Base-by-base conservation (phyloP, 2,888 invertebrate genomes). In the Selenia dentaria region DNA sequence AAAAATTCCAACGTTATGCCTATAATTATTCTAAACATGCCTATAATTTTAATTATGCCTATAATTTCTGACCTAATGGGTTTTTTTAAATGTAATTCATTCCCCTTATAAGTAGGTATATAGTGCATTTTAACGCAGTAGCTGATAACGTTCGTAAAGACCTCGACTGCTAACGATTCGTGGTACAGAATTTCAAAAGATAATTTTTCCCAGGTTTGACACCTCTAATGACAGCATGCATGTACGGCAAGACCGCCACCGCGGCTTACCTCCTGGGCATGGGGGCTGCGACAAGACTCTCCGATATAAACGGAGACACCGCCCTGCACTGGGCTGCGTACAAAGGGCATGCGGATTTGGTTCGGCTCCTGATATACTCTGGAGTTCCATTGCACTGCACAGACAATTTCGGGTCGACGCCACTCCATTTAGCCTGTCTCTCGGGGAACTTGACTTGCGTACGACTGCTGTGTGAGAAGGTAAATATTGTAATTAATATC, bases 291-390 rank as follows among this genome's bases (percentile, higher is more conserved):
- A 95, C 96, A 56, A 95, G 96, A 67, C 90, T 97, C 32, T 95
- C 96, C 0, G 98, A 98, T 67, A 96, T 96, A 59, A 98, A 98
- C 71, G 98, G 98, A 0, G 98, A 98, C 69, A 97, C 96, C 0
- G 97, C 98, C 0, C 85, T 98, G 18, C 98, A 98, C 70, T 98
- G 98, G 98, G 97, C 97, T 0, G 96, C 97, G 0, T 98, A 98
- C 78, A 98, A 98, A 80, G 98, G 96, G 0, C 96, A 97, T 64
- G 95, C 96, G 0, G 98, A 98, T 69, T 83, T 98, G 46, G 97
- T 98, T 72, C 93, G 96, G 32, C 86, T 98, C 38, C 89, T 98
- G 11, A 96, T 97, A 85, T 97, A 97, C 80, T 97, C 97, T 6
- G 98, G 98, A 1, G 96, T 97, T 1, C 96, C 97, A 66, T 83